phyloP scores from a whole-genome alignment of 2,113 vertebrate genomes.

The Micronycteris hirsuta region DNA sequence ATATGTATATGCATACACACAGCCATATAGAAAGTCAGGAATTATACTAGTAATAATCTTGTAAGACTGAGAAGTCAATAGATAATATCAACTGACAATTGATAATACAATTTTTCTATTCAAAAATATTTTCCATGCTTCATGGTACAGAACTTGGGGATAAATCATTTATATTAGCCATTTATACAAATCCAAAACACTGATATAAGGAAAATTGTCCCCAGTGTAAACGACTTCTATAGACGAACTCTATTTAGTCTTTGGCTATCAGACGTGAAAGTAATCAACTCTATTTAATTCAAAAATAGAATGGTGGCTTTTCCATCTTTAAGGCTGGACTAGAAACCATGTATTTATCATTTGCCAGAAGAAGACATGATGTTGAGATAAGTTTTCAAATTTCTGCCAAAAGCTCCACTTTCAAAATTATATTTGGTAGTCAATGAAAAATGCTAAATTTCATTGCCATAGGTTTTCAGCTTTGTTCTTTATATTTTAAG shows the following conservation, averaged over 20 bases:
- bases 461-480: background rate
- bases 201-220: background rate
- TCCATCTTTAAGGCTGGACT: background rate
- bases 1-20: background rate
- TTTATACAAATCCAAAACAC: background rate
- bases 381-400: background rate
- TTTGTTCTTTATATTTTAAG: constrained; percentile 3
- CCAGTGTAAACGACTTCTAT: background rate
- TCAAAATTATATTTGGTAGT: constrained; percentile 25
- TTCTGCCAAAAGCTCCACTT: background rate
- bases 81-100: background rate
- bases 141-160: background rate
- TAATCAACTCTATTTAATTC: background rate
- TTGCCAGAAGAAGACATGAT: background rate
- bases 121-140: background rate
- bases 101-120: background rate
- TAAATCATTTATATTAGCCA: background rate
- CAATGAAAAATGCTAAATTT: constrained; percentile 9
- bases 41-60: background rate
- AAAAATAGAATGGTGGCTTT: background rate
- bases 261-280: background rate
- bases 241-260: background rate
- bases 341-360: background rate
- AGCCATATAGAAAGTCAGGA: background rate
- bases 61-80: background rate